Base-by-base conservation (phyloP, 1,140 invertebrate species). In the Battus philenor region DNA sequence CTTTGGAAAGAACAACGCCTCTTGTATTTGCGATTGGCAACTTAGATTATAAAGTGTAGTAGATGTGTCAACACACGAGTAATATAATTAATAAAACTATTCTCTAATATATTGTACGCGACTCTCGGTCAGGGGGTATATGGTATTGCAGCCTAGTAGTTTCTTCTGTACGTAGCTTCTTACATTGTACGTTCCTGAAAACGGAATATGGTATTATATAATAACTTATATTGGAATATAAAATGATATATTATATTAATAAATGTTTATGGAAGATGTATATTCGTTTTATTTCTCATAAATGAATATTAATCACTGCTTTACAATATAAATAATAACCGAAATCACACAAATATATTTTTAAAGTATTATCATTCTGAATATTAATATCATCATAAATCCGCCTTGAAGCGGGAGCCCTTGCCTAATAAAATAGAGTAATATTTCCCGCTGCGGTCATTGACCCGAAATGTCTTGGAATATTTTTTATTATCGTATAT, bases 261-360 rank as follows among this genome's bases (percentile, higher is more conserved):
- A 84, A 84, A 84, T 84, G 77, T 84, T 81, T 81, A 80, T 81
- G 71, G 67, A n/a, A n/a, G n/a, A n/a, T n/a, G n/a, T n/a, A n/a
- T n/a, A n/a, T n/a, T n/a, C n/a, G n/a, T n/a, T n/a, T n/a, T n/a
- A n/a, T n/a, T n/a, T n/a, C n/a, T n/a, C n/a, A n/a, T n/a, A n/a
- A n/a, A n/a, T n/a, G n/a, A n/a, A n/a, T n/a, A n/a, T n/a, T n/a
- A n/a, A n/a, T n/a, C n/a, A n/a, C n/a, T n/a, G n/a, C n/a, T n/a
- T n/a, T n/a, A n/a, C n/a, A n/a, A n/a, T n/a, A n/a, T n/a, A n/a
- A n/a, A n/a, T n/a, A n/a, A n/a, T n/a, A n/a, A n/a, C n/a, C n/a
- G n/a, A n/a, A n/a, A n/a, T n/a, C n/a, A n/a, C n/a, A n/a, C n/a
- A n/a, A n/a, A n/a, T n/a, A n/a, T n/a, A n/a, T n/a, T n/a, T n/a